Percentiles rank a stretch among this genome's conserved stretches.
These are phyloP conservation scores for Mus spretus DNA, from an alignment of 2,797 vertebrate genomes.

Conservation along the genomic window DNA sequence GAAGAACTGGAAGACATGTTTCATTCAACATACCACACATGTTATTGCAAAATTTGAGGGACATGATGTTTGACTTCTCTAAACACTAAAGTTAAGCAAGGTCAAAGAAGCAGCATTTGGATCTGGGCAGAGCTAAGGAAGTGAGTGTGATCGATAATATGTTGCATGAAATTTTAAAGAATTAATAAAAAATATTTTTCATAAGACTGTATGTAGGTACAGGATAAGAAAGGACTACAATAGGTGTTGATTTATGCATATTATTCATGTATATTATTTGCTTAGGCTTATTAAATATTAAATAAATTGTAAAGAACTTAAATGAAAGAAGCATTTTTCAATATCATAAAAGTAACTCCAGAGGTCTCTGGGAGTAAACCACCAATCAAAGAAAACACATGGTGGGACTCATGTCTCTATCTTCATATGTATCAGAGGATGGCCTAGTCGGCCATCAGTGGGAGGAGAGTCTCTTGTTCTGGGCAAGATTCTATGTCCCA, in stretches of 20 bases:
- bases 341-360: neutral
- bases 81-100: neutral
- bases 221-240: neutral
- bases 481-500: too few species aligned
- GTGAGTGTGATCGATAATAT: neutral
- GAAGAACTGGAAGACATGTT: neutral
- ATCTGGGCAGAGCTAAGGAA: neutral
- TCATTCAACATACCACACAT: neutral
- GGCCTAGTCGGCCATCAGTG: too few species aligned
- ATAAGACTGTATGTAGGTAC: fast-evolving
- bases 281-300: too few species aligned
- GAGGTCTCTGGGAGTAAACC: too few species aligned
- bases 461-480: too few species aligned
- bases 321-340: neutral
- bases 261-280: too few species aligned
- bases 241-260: neutral
- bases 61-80: neutral
- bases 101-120: neutral
- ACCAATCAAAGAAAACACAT: too few species aligned
- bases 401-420: too few species aligned
- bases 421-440: too few species aligned
- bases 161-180: neutral
- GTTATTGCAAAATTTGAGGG: neutral
- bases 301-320: neutral
- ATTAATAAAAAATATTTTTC: neutral